Evolutionary conservation across 2,797 vertebrate species (phyloP).

Genomic region (Pipistrellus pipistrellus): DNA sequence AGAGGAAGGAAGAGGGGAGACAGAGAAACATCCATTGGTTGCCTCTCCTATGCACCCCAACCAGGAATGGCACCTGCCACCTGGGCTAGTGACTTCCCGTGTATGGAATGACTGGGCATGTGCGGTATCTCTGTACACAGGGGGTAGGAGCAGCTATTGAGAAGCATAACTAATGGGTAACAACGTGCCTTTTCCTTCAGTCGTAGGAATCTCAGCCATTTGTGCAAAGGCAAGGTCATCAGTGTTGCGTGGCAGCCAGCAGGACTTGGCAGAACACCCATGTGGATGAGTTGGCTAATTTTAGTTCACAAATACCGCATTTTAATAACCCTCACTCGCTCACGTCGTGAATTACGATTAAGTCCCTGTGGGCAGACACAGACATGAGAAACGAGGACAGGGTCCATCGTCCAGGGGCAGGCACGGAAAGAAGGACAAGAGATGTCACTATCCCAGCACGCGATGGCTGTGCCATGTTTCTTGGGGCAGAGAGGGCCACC

Average conservation of each 20-base stretch:
- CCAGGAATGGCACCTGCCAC: neutral
- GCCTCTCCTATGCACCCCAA: neutral
- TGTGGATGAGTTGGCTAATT: constrained; percentile 25
- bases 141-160: neutral
- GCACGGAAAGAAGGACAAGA: neutral
- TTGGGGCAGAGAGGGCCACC: neutral
- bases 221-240: constrained; percentile 36
- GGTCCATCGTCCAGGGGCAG: neutral
- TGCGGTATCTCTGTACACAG: neutral
- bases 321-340: neutral
- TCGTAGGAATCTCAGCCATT: constrained; percentile 37
- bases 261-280: constrained; percentile 36
- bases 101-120: neutral
- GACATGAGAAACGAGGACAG: neutral
- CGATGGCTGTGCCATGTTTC: neutral
- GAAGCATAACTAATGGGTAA: constrained; percentile 13
- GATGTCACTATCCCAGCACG: neutral
- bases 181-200: constrained; percentile 54
- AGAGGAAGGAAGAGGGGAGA: neutral
- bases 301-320: neutral
- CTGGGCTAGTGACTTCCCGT: neutral
- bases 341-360: neutral
- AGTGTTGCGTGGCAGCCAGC: constrained; percentile 26
- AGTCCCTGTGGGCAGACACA: neutral
- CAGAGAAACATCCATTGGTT: neutral